Evolutionary conservation across 2,888 invertebrate genomes (phyloP).

Genomic region (Clanis bilineata): DNA sequence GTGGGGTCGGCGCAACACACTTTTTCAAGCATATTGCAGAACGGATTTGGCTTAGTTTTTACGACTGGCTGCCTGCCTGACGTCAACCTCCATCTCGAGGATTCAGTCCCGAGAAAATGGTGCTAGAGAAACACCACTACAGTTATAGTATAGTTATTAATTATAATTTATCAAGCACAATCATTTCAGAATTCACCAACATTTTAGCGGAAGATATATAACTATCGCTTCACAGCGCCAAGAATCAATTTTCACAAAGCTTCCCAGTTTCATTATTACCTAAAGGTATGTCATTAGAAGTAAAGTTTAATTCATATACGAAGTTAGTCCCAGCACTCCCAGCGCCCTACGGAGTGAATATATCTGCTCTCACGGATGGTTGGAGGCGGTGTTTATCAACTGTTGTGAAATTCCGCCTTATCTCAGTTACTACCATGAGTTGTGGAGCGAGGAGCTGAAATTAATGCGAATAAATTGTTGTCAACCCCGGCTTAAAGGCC

Average conservation of each 20-base stretch:
- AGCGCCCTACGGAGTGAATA: conserved; percentile 16
- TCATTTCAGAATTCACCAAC: neutral
- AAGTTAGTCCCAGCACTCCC: neutral
- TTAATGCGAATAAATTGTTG: conserved; percentile 14
- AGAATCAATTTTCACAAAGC: neutral
- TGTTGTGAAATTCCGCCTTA: conserved; percentile 36
- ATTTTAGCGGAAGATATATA: neutral
- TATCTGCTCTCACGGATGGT: conserved; percentile 47
- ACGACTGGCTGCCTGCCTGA: no score
- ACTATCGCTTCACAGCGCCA: neutral
- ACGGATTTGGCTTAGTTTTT: no score
- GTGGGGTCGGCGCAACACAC: no score
- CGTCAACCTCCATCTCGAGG: no score
- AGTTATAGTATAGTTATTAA: no score
- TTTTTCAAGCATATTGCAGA: no score
- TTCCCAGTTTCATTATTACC: conserved; percentile 8
- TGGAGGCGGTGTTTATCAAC: conserved; percentile 46
- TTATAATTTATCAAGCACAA: neutral
- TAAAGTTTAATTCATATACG: conserved; percentile 9
- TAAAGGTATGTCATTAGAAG: conserved; percentile 11
- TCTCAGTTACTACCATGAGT: conserved; percentile 33
- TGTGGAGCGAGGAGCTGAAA: conserved; percentile 27
- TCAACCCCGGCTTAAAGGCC: neutral
- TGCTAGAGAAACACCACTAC: no score
- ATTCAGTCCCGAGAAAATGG: no score